Evolutionary conservation across 2,888 invertebrate genomes (phyloP).

Genomic region (Spialia ferax): DNA sequence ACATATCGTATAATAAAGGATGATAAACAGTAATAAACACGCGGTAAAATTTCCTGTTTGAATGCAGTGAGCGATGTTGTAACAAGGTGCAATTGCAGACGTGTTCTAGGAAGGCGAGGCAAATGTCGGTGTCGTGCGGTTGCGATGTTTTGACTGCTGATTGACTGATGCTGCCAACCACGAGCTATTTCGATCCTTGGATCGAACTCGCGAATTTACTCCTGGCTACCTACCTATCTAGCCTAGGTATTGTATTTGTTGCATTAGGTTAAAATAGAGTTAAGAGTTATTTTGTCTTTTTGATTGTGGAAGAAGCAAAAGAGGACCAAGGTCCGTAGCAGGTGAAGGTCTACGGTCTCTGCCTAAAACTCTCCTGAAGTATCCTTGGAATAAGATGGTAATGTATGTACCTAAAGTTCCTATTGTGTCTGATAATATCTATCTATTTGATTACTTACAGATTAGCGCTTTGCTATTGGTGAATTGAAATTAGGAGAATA

Average conservation of each 20-base stretch:
- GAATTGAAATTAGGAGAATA: no score
- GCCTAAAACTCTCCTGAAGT: no score
- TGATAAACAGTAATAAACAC: neutral
- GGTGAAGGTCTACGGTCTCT: no score
- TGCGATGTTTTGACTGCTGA: conserved; percentile 79
- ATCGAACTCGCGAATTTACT: conserved; percentile 23
- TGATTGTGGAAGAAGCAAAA: no score
- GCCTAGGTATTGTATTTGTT: neutral
- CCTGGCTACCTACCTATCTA: conserved; percentile 21
- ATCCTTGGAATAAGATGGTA: no score
- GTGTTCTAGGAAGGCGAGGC: conserved; percentile 66
- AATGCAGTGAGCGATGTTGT: conserved; percentile 26
- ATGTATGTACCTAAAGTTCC: no score
- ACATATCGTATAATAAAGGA: neutral
- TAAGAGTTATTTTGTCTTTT: no score
- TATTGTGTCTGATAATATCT: no score
- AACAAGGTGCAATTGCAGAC: conserved; percentile 44
- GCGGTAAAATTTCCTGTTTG: conserved; percentile 48
- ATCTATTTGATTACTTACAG: no score
- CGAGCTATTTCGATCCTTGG: conserved; percentile 47
- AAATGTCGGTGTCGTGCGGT: conserved; percentile 51
- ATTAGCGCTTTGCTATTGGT: no score
- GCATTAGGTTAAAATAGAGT: neutral
- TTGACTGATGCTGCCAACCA: conserved; percentile 73
- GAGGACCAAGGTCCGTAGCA: no score